Evolutionary conservation across 2,113 vertebrate species (phyloP), one percentile per base, ranked within the genome.

Genomic region (Australoheros scitulus): DNA sequence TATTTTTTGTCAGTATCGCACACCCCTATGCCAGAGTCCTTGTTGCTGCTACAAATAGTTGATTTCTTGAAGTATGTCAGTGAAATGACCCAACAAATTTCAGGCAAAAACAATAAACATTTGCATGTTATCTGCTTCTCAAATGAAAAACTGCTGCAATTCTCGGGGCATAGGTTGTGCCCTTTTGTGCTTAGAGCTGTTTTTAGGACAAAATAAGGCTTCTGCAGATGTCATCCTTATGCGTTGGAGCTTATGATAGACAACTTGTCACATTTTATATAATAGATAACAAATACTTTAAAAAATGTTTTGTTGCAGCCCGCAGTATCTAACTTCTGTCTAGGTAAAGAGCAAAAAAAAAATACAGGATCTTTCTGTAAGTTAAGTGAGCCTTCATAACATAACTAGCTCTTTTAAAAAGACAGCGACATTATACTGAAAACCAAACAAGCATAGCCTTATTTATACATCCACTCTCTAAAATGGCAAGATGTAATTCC

Each of bases 401-500:
- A 70, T 32, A 29, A 20, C 18, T 26, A 26, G 22, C 50, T 29
- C 22, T 50, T 68, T 18, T 29, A 26, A 68, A 47, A 68, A 68
- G 43, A 2, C 43, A 70, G 26, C 24, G 0, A 70, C 65, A 52
- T 32, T 70, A 64, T 20, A 68, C 11, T 52, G 34, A 55, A 41
- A 20, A 17, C 17, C 11, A 2, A 78, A 85, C 57, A 85, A 56
- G 50, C 14, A 2, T 6, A 59, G 17, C 13, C 59, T 63, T 59
- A 60, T 41, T 58, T 22, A 68, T 41, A 47, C 22, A 85, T 79
- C 77, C 59, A 76, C 26, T 43, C 50, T 34, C 38, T 22, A 72
- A 87, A 87, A 88, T 3, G 15, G 34, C 65, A 61, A 14, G 17
- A 26, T 1, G 81, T 20, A 57, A 10, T 24, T 80, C 11, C 8